phyloP scores from a whole-genome alignment of 2,113 vertebrate genomes.

The Globicephala melas region DNA sequence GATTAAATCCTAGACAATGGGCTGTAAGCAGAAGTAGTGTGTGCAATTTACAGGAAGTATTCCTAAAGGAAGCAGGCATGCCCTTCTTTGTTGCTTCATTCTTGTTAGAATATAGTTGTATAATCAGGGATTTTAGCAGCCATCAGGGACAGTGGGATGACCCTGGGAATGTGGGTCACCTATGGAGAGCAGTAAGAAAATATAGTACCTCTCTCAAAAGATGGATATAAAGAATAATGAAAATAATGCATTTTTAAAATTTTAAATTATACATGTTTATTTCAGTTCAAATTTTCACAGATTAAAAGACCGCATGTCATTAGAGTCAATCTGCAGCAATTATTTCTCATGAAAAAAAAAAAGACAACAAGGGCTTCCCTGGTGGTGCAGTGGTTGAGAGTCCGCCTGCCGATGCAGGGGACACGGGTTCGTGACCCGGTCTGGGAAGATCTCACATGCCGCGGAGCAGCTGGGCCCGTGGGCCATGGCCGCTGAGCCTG shows the following conservation, averaged over 20 bases:
- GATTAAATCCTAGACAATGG: neutral
- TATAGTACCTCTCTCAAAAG: neutral
- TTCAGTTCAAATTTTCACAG: slow-evolving; percentile 41
- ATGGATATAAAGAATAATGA: neutral
- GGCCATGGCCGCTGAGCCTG: no score
- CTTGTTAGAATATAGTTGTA: neutral
- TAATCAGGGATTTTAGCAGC: neutral
- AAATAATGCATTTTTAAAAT: neutral
- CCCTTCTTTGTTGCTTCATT: neutral
- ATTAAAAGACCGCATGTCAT: slow-evolving; percentile 30
- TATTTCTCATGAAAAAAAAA: neutral
- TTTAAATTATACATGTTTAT: slow-evolving; percentile 43
- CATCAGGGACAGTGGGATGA: neutral
- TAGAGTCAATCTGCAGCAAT: neutral
- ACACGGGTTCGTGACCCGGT: no score
- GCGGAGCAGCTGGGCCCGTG: no score
- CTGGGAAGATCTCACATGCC: no score
- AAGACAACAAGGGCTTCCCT: no score
- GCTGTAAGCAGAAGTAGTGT: neutral
- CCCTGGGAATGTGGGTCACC: neutral
- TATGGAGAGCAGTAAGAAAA: neutral
- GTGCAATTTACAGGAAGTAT: neutral
- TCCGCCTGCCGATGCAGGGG: no score
- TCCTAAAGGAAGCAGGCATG: neutral
- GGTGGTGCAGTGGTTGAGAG: no score